Evolutionary conservation across 2,113 vertebrate species (phyloP).

Genomic region (Numida meleagris): DNA sequence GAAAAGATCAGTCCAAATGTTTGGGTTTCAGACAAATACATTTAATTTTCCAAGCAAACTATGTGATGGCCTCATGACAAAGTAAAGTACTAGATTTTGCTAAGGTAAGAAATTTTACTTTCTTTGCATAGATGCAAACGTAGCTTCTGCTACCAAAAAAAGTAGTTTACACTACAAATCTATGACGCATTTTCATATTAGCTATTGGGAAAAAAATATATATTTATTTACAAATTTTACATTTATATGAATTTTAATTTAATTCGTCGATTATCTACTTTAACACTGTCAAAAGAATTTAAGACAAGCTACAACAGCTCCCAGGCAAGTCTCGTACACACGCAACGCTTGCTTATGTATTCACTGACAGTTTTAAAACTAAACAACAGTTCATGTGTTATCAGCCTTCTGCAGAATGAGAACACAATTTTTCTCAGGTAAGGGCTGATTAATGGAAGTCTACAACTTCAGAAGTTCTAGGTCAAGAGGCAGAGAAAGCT

Average conservation of each 20-base stretch:
- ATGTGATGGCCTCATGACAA: background rate
- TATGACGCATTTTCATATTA: background rate
- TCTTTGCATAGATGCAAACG: background rate
- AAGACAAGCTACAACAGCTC: background rate
- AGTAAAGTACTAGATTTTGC: background rate
- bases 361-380: background rate
- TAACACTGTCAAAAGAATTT: background rate
- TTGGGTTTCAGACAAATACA: background rate
- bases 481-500: background rate
- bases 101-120: background rate
- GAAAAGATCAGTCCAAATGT: background rate
- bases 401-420: background rate
- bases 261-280: background rate
- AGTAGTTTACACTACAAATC: background rate
- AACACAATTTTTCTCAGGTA: background rate
- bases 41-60: background rate
- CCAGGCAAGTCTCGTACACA: background rate
- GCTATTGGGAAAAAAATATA: background rate
- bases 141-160: background rate
- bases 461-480: background rate
- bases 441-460: background rate
- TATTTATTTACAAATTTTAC: too few relatives aligned
- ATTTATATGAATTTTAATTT: background rate
- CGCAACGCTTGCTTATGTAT: background rate
- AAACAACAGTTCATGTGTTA: background rate